These are phyloP conservation scores for Epirrhoe tristata DNA, from an alignment of 2,888 invertebrate species.

Conservation along the genomic window DNA sequence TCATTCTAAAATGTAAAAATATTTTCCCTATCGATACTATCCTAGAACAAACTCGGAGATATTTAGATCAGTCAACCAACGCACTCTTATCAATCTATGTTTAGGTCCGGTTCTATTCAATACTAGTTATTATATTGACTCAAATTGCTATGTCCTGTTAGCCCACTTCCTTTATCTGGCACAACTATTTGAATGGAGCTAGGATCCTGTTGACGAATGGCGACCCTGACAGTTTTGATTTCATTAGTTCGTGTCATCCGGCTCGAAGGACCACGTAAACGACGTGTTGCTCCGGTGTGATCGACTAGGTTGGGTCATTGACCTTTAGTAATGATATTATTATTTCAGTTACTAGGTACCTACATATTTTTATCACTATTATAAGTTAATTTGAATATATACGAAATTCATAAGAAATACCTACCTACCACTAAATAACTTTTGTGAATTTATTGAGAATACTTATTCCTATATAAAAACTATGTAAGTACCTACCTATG, in stretches of 20 bases:
- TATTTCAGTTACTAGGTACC: neutral
- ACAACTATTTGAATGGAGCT: constrained; percentile 23
- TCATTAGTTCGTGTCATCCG: constrained; percentile 3
- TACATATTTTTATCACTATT: neutral
- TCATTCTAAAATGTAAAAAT: neutral
- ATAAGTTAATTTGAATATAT: no score
- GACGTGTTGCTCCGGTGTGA: neutral
- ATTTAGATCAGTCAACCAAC: constrained; percentile 2
- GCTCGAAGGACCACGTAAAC: neutral
- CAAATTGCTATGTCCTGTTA: constrained; percentile 48
- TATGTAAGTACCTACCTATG: no score
- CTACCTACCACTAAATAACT: no score
- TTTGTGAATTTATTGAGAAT: no score
- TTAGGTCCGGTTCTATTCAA: constrained; percentile 28
- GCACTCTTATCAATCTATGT: constrained; percentile 14
- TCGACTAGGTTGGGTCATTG: neutral
- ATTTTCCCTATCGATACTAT: neutral
- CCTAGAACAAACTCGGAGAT: neutral
- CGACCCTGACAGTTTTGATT: constrained; percentile 13
- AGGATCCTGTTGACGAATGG: constrained; percentile 29
- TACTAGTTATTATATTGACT: constrained; percentile 9
- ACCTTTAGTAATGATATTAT: neutral
- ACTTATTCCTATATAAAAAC: no score
- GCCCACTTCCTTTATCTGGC: constrained; percentile 50
- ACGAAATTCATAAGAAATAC: no score